A percentile compares a stretch with the other conserved stretches of the same genome.
Evolutionary conservation across 2,113 vertebrate species (phyloP).

Genomic region (Aplodontia rufa): DNA sequence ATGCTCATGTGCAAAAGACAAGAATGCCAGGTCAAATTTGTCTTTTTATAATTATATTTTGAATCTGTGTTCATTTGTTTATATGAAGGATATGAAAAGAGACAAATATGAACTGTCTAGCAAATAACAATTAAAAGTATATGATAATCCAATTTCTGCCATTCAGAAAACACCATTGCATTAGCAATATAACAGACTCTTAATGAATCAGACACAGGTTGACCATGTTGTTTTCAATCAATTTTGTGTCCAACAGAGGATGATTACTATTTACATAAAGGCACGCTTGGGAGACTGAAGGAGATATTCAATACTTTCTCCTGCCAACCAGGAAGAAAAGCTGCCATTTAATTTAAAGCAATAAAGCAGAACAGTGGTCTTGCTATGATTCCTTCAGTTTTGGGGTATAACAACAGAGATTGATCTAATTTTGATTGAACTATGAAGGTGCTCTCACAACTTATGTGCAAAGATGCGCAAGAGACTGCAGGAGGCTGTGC

Average conservation of each 20-base stretch:
- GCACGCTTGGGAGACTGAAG: not conserved
- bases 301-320: not conserved
- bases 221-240: conserved; percentile 29
- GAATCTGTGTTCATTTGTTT: not conserved
- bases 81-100: not conserved
- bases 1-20: not conserved
- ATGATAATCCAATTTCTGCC: not conserved
- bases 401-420: not conserved
- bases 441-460: not conserved
- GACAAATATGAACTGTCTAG: not conserved
- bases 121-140: not conserved
- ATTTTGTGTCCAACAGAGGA: not conserved
- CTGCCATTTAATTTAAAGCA: not conserved
- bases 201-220: conserved; percentile 46
- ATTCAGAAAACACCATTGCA: not conserved
- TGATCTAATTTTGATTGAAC: not conserved
- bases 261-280: conserved; percentile 35
- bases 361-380: not conserved
- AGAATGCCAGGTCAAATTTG: not conserved
- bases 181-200: not conserved
- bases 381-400: not conserved
- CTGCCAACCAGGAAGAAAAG: not conserved
- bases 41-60: not conserved
- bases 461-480: not conserved
- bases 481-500: not conserved